Evolutionary conservation across 2,113 vertebrate genomes (phyloP).

Genomic region (Vulpes ferrilata): DNA sequence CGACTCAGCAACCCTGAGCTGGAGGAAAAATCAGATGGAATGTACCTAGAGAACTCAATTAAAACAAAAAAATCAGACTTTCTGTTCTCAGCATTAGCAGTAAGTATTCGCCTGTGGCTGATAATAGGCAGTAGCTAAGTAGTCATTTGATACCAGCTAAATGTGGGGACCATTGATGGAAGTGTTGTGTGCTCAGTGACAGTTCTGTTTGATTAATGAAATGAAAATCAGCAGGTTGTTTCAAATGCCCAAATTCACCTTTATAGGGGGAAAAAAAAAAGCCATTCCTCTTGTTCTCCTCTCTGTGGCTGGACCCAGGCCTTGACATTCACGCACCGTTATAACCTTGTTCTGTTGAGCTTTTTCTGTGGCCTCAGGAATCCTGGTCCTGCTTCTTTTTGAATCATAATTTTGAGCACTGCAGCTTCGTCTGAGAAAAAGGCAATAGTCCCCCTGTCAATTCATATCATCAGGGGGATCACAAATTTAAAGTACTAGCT

Average conservation of each 20-base stretch:
- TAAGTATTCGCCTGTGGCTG: not conserved
- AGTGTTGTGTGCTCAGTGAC: not conserved
- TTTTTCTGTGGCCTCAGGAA: not conserved
- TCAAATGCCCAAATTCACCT: constrained; percentile 7
- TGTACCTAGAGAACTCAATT: not conserved
- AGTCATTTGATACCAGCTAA: not conserved
- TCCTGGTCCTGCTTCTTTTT: constrained; percentile 72
- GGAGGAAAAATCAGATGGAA: not conserved
- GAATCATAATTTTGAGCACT: constrained; percentile 74
- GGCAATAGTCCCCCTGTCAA: constrained; percentile 68
- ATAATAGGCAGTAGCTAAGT: not conserved
- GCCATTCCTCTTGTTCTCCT: fast-evolving
- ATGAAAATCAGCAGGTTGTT: not conserved
- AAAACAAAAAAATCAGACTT: not conserved
- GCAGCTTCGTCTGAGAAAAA: constrained; percentile 76
- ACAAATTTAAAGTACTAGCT: constrained; percentile 76
- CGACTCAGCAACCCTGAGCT: not conserved
- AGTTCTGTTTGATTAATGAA: not conserved
- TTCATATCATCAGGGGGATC: constrained; percentile 65
- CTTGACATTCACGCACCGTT: not conserved
- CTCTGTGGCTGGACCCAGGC: not conserved
- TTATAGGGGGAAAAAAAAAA: not conserved
- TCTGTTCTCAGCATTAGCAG: not conserved
- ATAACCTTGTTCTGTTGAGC: not conserved
- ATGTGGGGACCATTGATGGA: not conserved